A percentile compares a stretch with the other conserved stretches of the same genome.
These are phyloP conservation scores for Muntiacus reevesi DNA, from an alignment of 2,113 vertebrate genomes.

Conservation along the genomic window DNA sequence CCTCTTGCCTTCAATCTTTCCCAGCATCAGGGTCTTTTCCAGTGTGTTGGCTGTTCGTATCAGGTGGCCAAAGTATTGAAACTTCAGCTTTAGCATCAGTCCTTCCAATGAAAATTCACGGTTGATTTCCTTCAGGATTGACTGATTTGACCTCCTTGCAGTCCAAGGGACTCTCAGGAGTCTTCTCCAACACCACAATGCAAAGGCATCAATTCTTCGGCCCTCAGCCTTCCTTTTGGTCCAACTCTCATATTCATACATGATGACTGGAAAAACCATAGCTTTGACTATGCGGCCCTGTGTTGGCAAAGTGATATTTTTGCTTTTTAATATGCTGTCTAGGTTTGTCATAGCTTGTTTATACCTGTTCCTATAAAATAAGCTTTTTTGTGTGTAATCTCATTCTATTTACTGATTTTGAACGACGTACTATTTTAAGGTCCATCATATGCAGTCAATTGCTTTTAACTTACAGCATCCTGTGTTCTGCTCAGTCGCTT, in stretches of 20 bases:
- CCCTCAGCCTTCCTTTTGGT: not conserved
- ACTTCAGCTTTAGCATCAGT: not conserved
- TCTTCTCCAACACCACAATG: not conserved
- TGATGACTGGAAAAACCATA: not conserved
- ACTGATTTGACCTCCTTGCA: not conserved
- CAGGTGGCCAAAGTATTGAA: not conserved
- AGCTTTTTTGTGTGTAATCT: not conserved
- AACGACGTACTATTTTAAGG: not conserved
- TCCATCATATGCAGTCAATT: not conserved
- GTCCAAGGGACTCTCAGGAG: not conserved
- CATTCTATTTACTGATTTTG: not conserved
- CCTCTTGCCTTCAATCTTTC: not conserved
- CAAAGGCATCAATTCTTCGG: not conserved
- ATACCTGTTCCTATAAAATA: not conserved
- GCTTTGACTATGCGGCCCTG: not conserved
- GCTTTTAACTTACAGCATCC: not conserved
- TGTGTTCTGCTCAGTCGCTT: rapidly evolving
- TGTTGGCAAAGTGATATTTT: not conserved
- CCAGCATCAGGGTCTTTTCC: not conserved
- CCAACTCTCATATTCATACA: not conserved
- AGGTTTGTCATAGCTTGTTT: not conserved
- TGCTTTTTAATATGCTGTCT: not conserved
- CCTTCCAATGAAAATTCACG: not conserved
- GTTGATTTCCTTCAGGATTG: not conserved
- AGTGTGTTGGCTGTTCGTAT: not conserved